Base-by-base conservation (phyloP, 2,797 vertebrate genomes). In the Antennarius maculatus region DNA sequence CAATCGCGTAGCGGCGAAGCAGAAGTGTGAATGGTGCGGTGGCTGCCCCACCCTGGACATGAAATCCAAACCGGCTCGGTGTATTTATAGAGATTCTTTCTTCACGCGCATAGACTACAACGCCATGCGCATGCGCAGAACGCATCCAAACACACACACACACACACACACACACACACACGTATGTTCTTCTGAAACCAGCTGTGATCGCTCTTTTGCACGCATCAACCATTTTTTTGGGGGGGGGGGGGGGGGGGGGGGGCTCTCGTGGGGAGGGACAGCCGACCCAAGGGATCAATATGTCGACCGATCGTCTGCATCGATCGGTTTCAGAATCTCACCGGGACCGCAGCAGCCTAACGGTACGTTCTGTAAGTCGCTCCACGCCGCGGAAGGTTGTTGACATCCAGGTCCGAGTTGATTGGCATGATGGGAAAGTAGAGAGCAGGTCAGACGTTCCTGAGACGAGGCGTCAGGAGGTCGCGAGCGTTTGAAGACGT, bases 51-150 rank as follows among this genome's bases (percentile, higher is more conserved):
- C 87, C 85, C 84, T 73, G 71, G 63, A 72, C 82, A 62, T 87
- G 90, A 90, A 91, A 91, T 76, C 66, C 59, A 88, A 91, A 89
- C 88, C 72, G 13, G 76, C 82, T 45, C 11, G 27, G 65, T 71
- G 52, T 94, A 92, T 93, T 92, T 91, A 91, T 93, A 94, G 91
- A 81, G 73, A 60, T 71, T 74, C 69, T 88, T 84, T 87, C 37
- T 87, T 83, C 76, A 84, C 61, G 68, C 76, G 76, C 85, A 79
- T 71, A 79, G 84, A 74, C 85, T 66, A 66, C 89, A 91, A 91
- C 91, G 71, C 73, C 7, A 4, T 4, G 11, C 41, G 13, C 41
- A 42, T 42, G 41, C 41, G 17, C 45, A 52, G 43, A 74, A 42
- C 69, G 34, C 9, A 70, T 70, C 64, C 51, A 52, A 17, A 63